A percentile compares a stretch with the other conserved stretches of the same genome.
Conservation (phyloP, 2,113 vertebrate genomes). For the Psophia crepitans region DNA sequence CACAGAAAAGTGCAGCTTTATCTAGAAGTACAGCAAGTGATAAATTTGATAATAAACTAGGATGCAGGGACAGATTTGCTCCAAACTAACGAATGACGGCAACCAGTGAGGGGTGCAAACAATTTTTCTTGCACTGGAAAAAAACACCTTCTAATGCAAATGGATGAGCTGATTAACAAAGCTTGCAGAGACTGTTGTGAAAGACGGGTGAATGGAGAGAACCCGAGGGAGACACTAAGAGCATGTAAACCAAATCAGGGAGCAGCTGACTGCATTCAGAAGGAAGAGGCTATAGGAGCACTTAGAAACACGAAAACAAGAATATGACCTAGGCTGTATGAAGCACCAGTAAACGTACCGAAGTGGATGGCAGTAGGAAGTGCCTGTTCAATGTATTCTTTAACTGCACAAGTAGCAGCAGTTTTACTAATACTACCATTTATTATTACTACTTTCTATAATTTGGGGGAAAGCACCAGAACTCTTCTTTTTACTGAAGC, state of each 20-base stretch:
- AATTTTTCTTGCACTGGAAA: conserved; percentile 13
- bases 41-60: background rate
- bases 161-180: conserved; percentile 67
- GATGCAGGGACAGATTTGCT: background rate
- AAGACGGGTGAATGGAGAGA: conserved; percentile 57
- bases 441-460: background rate
- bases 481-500: background rate
- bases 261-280: conserved; percentile 64
- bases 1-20: background rate
- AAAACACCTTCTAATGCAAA: conserved; percentile 49
- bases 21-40: background rate
- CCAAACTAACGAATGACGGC: background rate
- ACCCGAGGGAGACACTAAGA: conserved; percentile 66
- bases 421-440: background rate
- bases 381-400: conserved; percentile 28
- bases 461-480: background rate
- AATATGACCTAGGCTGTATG: conserved; percentile 10
- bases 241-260: conserved; percentile 60
- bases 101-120: conserved; percentile 17
- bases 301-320: conserved; percentile 53
- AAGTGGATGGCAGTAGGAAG: conserved; percentile 17
- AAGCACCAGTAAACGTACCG: conserved; percentile 33
- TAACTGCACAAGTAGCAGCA: background rate
- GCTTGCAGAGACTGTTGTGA: conserved; percentile 56
- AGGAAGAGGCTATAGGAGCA: conserved; percentile 30